These are phyloP conservation scores for Nannospalax galili DNA, from an alignment of 2,113 vertebrate species.

Conservation along the genomic window DNA sequence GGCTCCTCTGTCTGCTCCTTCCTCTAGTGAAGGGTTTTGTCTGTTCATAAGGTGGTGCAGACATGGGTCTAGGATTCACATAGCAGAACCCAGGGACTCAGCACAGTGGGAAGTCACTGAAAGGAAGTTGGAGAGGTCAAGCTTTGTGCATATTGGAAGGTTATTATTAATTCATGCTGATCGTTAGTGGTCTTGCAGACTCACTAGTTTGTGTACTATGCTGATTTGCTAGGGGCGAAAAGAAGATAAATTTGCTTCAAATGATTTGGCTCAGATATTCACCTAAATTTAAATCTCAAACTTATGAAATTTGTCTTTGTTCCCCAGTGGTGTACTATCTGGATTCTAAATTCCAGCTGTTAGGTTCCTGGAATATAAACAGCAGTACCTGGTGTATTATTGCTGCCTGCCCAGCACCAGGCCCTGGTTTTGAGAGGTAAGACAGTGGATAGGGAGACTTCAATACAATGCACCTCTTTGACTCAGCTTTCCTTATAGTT, in stretches of 20 bases:
- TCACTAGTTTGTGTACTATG: not conserved
- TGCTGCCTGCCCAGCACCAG: not conserved
- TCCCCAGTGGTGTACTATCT: not conserved
- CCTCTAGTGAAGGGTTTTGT: not conserved
- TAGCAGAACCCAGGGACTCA: not conserved
- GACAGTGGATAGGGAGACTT: not conserved
- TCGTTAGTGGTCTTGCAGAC: not conserved
- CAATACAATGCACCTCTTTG: not conserved
- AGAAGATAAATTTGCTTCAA: not conserved
- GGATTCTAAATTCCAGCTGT: not conserved
- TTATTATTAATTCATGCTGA: not conserved
- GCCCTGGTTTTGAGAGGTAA: not conserved
- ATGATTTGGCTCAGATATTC: not conserved
- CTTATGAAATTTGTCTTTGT: conserved; percentile 2
- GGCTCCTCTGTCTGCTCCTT: not conserved
- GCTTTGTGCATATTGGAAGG: not conserved
- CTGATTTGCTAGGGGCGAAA: not conserved
- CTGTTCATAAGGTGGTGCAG: not conserved
- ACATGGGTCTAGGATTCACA: not conserved
- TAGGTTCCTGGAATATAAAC: not conserved
- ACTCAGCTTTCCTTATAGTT: not conserved
- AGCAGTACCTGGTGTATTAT: not conserved
- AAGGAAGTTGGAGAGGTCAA: not conserved
- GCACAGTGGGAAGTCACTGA: not conserved
- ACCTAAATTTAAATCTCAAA: not conserved